Evolutionary conservation across 2,113 vertebrate species (phyloP).

Genomic region (Rhea americana): DNA sequence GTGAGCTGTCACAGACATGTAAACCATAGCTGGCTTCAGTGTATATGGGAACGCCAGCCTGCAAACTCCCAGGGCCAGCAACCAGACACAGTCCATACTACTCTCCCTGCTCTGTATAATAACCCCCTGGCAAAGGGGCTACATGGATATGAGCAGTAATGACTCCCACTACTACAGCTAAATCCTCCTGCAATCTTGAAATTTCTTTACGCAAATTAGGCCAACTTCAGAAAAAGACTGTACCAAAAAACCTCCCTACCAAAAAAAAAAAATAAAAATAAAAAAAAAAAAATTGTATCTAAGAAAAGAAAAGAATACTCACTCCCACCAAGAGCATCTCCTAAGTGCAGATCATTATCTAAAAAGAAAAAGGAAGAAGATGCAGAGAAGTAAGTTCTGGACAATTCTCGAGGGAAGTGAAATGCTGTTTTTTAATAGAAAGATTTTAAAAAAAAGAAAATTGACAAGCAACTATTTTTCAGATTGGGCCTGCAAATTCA

Average conservation of each 20-base stretch:
- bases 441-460: neutral
- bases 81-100: neutral
- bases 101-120: rapidly evolving
- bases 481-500: neutral
- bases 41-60: rapidly evolving
- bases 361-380: neutral
- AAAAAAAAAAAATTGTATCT: neutral
- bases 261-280: neutral
- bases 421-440: neutral
- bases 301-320: constrained; percentile 3
- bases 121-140: neutral
- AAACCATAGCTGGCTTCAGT: neutral
- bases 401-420: neutral
- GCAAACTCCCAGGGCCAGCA: neutral
- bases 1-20: rapidly evolving
- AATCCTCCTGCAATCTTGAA: neutral
- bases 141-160: rapidly evolving
- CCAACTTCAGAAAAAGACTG: neutral
- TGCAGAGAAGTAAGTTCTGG: neutral
- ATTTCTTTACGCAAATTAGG: neutral
- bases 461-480: neutral
- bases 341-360: constrained; percentile 61
- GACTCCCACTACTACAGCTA: neutral
- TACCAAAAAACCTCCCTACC: rapidly evolving
- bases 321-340: constrained; percentile 54